phyloP scores from a whole-genome alignment of 2,113 vertebrate genomes.

The Heloderma charlesbogerti region DNA sequence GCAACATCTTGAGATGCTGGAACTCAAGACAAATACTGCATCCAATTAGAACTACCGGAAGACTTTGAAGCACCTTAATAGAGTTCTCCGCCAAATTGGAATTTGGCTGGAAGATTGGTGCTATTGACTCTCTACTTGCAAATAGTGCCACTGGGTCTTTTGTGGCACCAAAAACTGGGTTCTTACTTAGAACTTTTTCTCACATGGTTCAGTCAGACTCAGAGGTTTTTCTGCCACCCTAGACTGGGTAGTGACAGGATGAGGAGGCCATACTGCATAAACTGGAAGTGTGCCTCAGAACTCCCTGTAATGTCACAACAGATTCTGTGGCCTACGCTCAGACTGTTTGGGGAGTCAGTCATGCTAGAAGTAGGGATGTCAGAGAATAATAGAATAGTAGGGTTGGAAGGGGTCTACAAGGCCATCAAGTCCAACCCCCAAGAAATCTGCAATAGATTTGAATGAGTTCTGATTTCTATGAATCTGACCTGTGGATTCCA shows the following conservation, averaged over 20 bases:
- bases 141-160: background rate
- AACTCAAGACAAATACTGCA: background rate
- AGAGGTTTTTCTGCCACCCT: background rate
- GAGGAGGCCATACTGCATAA: too few species aligned
- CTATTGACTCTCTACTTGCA: background rate
- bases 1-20: background rate
- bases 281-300: background rate
- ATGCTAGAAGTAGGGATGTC: background rate
- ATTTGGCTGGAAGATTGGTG: background rate
- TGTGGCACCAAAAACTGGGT: background rate
- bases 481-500: too few species aligned
- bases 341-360: background rate
- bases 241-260: background rate
- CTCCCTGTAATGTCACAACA: background rate
- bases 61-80: background rate
- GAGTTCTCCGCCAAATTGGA: background rate
- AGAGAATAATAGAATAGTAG: too few species aligned
- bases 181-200: background rate
- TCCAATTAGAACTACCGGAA: background rate
- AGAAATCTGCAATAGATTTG: too few species aligned
- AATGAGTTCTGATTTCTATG: too few species aligned
- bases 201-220: background rate
- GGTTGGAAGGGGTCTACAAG: too few species aligned
- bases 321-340: background rate
- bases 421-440: too few species aligned